Evolutionary conservation across 2,797 vertebrate species (phyloP).

Genomic region (Peromyscus aztecus): DNA sequence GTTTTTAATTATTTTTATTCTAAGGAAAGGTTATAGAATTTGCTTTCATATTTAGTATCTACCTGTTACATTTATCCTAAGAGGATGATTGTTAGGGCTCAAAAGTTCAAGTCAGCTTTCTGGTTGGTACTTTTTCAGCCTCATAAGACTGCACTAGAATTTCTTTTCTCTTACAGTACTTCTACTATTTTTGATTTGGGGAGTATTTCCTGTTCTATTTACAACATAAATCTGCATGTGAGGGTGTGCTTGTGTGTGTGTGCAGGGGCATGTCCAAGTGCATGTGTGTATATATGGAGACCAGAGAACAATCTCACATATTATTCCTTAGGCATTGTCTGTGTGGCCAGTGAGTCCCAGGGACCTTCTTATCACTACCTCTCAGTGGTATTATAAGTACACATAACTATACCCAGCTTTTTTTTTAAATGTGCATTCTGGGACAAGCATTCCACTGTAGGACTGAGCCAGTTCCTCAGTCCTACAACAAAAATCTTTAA

Average conservation of each 20-base stretch:
- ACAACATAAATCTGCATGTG: background rate
- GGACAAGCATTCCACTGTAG: background rate
- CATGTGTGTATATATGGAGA: background rate
- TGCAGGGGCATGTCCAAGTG: background rate
- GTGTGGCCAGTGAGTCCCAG: background rate
- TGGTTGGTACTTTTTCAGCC: background rate
- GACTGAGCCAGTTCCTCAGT: background rate
- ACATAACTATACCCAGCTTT: background rate
- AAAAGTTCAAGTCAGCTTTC: too few relatives aligned
- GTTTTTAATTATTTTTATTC: too few relatives aligned
- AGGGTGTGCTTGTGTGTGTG: background rate
- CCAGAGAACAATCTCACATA: background rate
- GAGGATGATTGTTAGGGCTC: too few relatives aligned
- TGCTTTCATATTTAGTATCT: too few relatives aligned
- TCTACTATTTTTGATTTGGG: background rate
- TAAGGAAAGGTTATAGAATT: too few relatives aligned
- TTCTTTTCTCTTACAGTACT: background rate
- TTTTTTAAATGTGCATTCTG: background rate
- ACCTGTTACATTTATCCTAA: too few relatives aligned
- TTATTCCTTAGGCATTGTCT: background rate
- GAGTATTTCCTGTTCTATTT: conserved; percentile 24
- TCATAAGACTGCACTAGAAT: background rate
- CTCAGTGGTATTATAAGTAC: background rate
- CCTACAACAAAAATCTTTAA: background rate
- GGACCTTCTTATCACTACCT: background rate